Conservation (phyloP, 2,888 invertebrate genomes). For the Trissolcus brochymenae region DNA sequence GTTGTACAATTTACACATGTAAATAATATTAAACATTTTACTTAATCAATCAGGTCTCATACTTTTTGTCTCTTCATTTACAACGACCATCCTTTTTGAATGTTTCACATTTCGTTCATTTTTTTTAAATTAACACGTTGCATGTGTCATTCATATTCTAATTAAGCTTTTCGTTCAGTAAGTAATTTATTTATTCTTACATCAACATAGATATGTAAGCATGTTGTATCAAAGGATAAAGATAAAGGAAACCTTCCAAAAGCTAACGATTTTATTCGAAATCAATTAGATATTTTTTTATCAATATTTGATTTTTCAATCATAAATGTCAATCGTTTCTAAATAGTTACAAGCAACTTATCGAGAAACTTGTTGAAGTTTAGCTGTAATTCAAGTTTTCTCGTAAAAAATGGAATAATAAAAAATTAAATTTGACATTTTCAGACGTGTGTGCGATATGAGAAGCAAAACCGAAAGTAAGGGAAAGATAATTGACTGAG, state of each 20-base stretch:
- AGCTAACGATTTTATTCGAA: too few species aligned
- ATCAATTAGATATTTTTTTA: too few species aligned
- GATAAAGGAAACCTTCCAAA: too few species aligned
- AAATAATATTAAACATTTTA: slow-evolving; percentile 30
- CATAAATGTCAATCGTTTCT: too few species aligned
- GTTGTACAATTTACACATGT: slow-evolving; percentile 17
- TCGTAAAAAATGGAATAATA: neutral
- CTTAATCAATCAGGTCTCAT: slow-evolving; percentile 9
- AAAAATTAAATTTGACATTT: slow-evolving; percentile 16
- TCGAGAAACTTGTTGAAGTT: too few species aligned
- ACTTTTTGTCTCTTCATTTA: slow-evolving; percentile 3
- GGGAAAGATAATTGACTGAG: slow-evolving; percentile 47
- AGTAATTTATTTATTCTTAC: too few species aligned
- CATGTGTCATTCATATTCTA: neutral
- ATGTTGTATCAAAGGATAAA: too few species aligned
- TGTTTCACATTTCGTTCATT: neutral
- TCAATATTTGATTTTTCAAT: too few species aligned
- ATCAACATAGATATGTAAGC: too few species aligned
- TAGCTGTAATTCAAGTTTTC: too few species aligned
- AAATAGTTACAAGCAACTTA: too few species aligned
- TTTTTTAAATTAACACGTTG: neutral
- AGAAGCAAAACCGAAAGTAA: slow-evolving; percentile 41
- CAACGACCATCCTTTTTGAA: slow-evolving; percentile 1
- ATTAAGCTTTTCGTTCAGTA: too few species aligned
- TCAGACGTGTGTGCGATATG: slow-evolving; percentile 43